Base-by-base conservation (phyloP, 1,140 invertebrate genomes). In the Lasioglossum baleicum region DNA sequence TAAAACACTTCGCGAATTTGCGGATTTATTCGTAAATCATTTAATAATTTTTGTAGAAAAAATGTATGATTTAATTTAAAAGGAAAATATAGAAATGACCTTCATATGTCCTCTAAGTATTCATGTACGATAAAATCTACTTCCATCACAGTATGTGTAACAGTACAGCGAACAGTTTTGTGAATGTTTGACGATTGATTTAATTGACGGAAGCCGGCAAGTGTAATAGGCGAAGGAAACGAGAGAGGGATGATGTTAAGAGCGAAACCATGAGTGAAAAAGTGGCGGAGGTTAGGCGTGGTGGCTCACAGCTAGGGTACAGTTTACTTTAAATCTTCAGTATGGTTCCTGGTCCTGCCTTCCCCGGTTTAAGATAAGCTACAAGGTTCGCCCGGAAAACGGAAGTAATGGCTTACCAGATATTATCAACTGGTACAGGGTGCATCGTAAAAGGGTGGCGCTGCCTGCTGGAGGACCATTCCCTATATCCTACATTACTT, bases 261-360 rank as follows among this genome's bases (percentile, higher is more conserved):
- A 11, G 58, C 15, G 17, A 71, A 31, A 78, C 65, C 53, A 72
- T 60, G 65, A 53, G 63, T 63, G 56, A 70, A 48, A 64, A 58
- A 31, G 68, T 48, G 42, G 7, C 20, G 20, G 26, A 17, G 26
- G 35, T n/a, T 44, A 73, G 73, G 75, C 13, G 20, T 26, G 17
- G 76, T 61, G 76, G 48, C 74, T 87, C 82, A 87, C 87, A 86
- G 76, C 44, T 79, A 78, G 75, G 65, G 56, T 86, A 77, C 77
- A 88, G 86, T 84, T 88, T 88, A 88, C 84, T 88, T 88, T 88
- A 88, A 88, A 88, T 88, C 86, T 88, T 68, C 80, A 60, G 75
- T 71, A 88, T 88, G 82, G 86, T 88, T 86, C 48, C 86, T 86
- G 84, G 86, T 86, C 80, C 84, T 10, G 82, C 87, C 86, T 82